phyloP scores from a whole-genome alignment of 2,797 vertebrate genomes.

The Perdix hodgsoniae region DNA sequence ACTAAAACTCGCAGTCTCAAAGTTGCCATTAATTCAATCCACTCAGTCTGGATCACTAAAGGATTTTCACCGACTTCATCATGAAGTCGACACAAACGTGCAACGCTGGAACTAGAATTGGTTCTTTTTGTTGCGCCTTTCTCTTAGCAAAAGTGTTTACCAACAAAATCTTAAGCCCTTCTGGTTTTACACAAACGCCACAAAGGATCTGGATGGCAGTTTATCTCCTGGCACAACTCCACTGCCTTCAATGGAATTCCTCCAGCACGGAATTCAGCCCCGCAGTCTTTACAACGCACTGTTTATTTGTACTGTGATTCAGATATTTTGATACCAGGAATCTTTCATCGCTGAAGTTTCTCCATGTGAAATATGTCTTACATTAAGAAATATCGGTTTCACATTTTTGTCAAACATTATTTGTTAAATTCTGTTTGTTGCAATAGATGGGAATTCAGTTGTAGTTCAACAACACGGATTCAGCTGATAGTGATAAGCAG shows the following conservation, averaged over 20 bases:
- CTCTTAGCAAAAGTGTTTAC: neutral
- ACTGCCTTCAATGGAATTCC: slow-evolving; percentile 32
- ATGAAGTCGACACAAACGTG: neutral
- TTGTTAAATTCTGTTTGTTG: slow-evolving; percentile 73
- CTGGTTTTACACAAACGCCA: neutral
- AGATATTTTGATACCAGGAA: slow-evolving; percentile 59
- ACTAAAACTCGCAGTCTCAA: slow-evolving; percentile 71
- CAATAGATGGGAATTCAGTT: slow-evolving; percentile 62
- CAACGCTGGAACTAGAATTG: neutral
- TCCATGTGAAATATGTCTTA: slow-evolving; percentile 72
- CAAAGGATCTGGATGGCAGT: slow-evolving; percentile 24
- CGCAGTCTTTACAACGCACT: slow-evolving; percentile 48
- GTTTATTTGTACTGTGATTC: slow-evolving; percentile 48
- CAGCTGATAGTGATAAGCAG: slow-evolving; percentile 45
- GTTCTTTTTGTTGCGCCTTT: neutral
- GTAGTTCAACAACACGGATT: slow-evolving; percentile 40
- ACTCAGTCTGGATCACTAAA: slow-evolving; percentile 66
- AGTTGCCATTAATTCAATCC: slow-evolving; percentile 80
- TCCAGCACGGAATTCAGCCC: slow-evolving; percentile 67
- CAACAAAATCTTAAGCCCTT: slow-evolving; percentile 20
- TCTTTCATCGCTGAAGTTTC: slow-evolving; percentile 65
- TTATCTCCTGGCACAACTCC: slow-evolving; percentile 63
- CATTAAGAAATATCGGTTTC: slow-evolving; percentile 78
- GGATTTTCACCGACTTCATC: slow-evolving; percentile 70
- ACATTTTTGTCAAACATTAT: slow-evolving; percentile 75